Evolutionary conservation across 2,113 vertebrate species (phyloP), one percentile per base, ranked within the genome.

Genomic region (Polypterus bichir): DNA sequence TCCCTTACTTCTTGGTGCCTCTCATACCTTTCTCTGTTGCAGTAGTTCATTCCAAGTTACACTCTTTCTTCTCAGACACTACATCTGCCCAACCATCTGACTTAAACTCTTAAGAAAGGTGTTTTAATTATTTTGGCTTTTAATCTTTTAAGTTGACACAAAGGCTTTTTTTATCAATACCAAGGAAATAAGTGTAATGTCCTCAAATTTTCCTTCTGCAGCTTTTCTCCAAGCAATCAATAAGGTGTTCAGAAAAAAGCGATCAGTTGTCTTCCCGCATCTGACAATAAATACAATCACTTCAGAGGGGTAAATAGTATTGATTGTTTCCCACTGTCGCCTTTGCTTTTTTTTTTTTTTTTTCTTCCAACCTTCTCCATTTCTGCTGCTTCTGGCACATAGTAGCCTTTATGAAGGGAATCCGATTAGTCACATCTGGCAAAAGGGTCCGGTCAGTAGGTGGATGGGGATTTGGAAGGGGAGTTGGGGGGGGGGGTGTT

Each of bases 221-320:
- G 85, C 81, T 85, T 69, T 83, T 87, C 75, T 74, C 57, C 47
- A 62, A 70, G 64, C 78, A 76, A 80, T 87, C 87, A 81, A 88
- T 90, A 88, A 72, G 6, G 62, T 57, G 47, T 74, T 46, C 10
- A 63, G 61, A 77, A 76, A 27, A 73, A 75, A 82, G 78, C 70
- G 76, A 83, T 87, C 78, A 69, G 76, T 70, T 70, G 74, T 79
- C 76, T 61, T 83, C 80, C 73, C 73, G 60, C 57, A 47, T 59
- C 76, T 69, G 78, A 79, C 88, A 81, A 89, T 87, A 84, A 89
- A 91, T 89, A 79, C 70, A 82, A 81, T 91, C 81, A 81, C 86
- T 82, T 86, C 74, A 64, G 68, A 80, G 0, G 81, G 82, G 84
- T 86, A 89, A 91, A 88, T 80, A 78, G 78, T 86, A 92, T 83